These are phyloP conservation scores for Neoitamus cyanurus DNA, from an alignment of 2,888 invertebrate genomes.

Conservation along the genomic window DNA sequence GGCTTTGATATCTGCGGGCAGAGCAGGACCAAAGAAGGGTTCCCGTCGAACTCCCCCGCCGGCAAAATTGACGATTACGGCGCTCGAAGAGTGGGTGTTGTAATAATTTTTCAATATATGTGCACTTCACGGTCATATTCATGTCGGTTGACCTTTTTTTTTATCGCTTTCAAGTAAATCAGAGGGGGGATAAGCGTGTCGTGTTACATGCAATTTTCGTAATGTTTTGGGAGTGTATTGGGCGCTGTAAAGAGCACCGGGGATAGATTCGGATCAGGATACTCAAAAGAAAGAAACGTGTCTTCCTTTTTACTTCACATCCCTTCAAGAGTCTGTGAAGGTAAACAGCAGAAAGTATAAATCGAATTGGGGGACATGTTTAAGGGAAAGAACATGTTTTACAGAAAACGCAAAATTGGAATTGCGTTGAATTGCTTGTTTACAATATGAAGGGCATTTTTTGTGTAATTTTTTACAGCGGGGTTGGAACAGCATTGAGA, in stretches of 20 bases:
- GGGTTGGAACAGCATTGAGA: neutral
- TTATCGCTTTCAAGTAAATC: neutral
- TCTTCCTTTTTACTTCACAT: neutral
- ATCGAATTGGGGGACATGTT: neutral
- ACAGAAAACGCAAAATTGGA: neutral
- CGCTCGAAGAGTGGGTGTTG: conserved; percentile 10
- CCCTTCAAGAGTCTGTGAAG: neutral
- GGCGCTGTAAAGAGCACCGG: neutral
- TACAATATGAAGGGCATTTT: neutral
- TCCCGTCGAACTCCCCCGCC: neutral
- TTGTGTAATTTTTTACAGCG: neutral
- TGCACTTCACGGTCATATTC: conserved; percentile 30
- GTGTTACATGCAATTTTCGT: neutral
- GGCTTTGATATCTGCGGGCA: neutral
- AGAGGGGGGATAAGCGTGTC: neutral
- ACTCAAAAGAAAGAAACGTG: neutral
- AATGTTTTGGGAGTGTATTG: neutral
- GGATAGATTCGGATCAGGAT: neutral
- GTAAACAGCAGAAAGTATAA: neutral
- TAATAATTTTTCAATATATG: conserved; percentile 41
- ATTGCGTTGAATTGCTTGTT: neutral
- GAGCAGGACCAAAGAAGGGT: neutral
- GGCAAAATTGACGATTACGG: conserved; percentile 15
- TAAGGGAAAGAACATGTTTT: neutral
- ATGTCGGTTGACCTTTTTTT: conserved; percentile 18